A percentile compares a stretch with the other conserved stretches of the same genome.
phyloP scores from a whole-genome alignment of 2,888 invertebrate genomes.

The Hanleya hanleyi region DNA sequence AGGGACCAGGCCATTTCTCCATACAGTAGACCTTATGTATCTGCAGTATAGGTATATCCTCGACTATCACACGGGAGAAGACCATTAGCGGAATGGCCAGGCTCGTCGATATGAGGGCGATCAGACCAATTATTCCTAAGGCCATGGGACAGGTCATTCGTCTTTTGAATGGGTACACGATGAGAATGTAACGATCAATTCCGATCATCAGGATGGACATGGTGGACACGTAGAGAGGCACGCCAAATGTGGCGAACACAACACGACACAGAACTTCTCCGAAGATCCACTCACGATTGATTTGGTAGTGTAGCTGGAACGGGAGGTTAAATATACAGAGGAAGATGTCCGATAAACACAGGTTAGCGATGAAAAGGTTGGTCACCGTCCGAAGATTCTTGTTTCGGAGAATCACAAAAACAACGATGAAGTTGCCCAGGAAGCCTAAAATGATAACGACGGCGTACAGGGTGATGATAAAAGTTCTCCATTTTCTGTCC shows the following conservation, averaged over 20 bases:
- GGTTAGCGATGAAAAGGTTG: constrained; percentile 68
- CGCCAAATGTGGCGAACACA: constrained; percentile 67
- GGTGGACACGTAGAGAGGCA: constrained; percentile 70
- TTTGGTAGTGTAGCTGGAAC: constrained; percentile 69
- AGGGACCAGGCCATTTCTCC: constrained; percentile 58
- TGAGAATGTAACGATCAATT: constrained; percentile 69
- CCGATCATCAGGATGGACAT: constrained; percentile 70
- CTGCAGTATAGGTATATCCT: constrained; percentile 50
- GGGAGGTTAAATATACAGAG: constrained; percentile 70
- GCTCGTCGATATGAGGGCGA: constrained; percentile 53
- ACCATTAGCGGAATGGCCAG: constrained; percentile 67
- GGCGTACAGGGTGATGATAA: constrained; percentile 61
- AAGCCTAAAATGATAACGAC: constrained; percentile 65
- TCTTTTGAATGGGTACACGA: constrained; percentile 66
- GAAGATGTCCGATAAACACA: constrained; percentile 68
- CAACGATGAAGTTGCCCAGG: constrained; percentile 64
- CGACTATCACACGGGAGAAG: constrained; percentile 49
- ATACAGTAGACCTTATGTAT: constrained; percentile 60
- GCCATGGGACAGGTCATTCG: constrained; percentile 60
- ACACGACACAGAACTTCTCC: constrained; percentile 65
- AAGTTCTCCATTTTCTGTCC: constrained; percentile 55
- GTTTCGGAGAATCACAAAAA: constrained; percentile 61
- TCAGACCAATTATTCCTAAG: constrained; percentile 49
- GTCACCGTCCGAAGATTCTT: constrained; percentile 66
- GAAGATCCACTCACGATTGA: constrained; percentile 69